Evolutionary conservation across 2,888 invertebrate species (phyloP), one percentile per base, ranked within the genome.

Genomic region (Parnassius mnemosyne): DNA sequence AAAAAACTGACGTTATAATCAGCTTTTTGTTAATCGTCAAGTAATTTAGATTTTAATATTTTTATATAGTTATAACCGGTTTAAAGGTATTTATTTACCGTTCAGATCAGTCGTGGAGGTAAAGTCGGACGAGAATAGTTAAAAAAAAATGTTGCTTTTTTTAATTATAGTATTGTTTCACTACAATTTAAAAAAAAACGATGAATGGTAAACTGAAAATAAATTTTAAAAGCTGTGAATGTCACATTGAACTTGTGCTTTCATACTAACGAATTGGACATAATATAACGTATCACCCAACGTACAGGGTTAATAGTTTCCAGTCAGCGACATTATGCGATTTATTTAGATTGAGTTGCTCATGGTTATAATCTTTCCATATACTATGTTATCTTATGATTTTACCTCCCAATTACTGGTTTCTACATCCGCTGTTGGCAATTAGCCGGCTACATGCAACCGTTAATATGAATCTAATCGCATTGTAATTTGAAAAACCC

Each of bases 1-100:
- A 87, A 86, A 83, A 85, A 87, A 82, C 72, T 89, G 87, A 91
- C 87, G 85, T 88, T 87, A 87, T 90, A 91, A 91, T 90, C 91
- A 91, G 89, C 91, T 91, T 91, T 84, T 90, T 89, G 88, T 90
- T 87, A 89, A 90, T 85, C 76, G 86, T 87, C 86, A 87, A 85
- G 80, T 78, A 76, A 76, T 77, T 83, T 84, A 84, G 82, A 79
- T 82, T 81, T 87, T 87, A 87, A 82, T 71, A 83, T 84, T 85
- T 72, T 84, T 88, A 89, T 84, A 85, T 2, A 20, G 13, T 44
- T 55, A 44, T 43, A 44, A 13, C 43, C 20, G 11, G 43, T 57
- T 49, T 10, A 34, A 34, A 34, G 34, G 34, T 34, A 34, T 34
- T 34, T 34, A 34, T 34, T 7, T 34, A 34, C 20, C 7, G 7